Conservation (phyloP, 1,140 invertebrate species). For the Zaprionus africanus region DNA sequence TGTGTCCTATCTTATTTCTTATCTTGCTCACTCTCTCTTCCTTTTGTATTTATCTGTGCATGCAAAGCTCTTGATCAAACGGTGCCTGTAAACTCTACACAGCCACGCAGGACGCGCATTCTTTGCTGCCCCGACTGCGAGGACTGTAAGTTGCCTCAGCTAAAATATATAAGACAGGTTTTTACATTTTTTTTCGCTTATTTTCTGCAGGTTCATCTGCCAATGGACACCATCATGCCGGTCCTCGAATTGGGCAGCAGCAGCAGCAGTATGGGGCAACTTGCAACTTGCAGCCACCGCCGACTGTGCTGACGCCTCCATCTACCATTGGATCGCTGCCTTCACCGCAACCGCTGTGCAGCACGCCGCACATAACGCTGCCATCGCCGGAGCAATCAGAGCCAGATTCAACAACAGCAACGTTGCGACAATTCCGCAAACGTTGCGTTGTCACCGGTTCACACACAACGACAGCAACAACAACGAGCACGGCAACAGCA, state of each 20-base stretch:
- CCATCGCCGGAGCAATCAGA: conserved; percentile 80
- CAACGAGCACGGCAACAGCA: conserved; percentile 12
- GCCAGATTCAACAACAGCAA: conserved; percentile 76
- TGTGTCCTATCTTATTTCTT: not conserved
- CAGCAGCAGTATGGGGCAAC: conserved; percentile 43
- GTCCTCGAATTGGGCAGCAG: not conserved
- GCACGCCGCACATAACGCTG: conserved; percentile 63
- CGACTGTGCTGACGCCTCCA: conserved; percentile 58
- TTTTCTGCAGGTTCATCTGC: not conserved
- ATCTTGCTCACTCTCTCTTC: not conserved
- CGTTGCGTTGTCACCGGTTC: conserved; percentile 44
- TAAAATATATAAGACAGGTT: not conserved
- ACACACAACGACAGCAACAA: conserved; percentile 9
- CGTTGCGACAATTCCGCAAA: conserved; percentile 72
- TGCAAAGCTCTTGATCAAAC: conserved; percentile 51
- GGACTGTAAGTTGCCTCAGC: conserved; percentile 63
- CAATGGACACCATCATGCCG: not conserved
- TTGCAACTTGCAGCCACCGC: conserved; percentile 44
- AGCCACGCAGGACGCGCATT: conserved; percentile 58
- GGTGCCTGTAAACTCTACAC: conserved; percentile 19
- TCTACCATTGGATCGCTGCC: conserved; percentile 63
- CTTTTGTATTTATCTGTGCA: conserved; percentile 10
- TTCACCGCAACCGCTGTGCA: conserved; percentile 54
- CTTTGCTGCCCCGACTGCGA: conserved; percentile 80
- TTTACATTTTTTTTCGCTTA: not conserved